A percentile compares a stretch with the other conserved stretches of the same genome.
These are phyloP conservation scores for Carabus problematicus DNA, from an alignment of 2,888 invertebrate species.

Conservation along the genomic window DNA sequence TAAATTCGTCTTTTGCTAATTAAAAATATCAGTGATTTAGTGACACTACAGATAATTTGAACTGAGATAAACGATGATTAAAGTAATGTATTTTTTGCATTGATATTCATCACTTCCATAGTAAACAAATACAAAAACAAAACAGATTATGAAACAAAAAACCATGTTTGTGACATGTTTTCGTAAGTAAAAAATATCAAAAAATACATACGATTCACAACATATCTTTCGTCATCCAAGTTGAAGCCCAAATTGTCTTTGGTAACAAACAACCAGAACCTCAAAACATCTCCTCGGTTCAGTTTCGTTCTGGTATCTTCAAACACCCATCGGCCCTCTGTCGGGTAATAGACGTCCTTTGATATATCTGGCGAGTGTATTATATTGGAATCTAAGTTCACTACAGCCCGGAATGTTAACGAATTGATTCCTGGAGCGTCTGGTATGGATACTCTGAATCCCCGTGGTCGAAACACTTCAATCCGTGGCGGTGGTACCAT, in stretches of 20 bases:
- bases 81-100: too few relatives aligned
- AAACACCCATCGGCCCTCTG: constrained; percentile 49
- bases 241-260: constrained; percentile 53
- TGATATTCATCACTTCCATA: too few relatives aligned
- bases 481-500: constrained; percentile 54
- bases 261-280: constrained; percentile 57
- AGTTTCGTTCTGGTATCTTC: constrained; percentile 50
- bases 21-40: too few relatives aligned
- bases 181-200: too few relatives aligned
- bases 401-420: constrained; percentile 60
- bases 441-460: constrained; percentile 58
- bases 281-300: constrained; percentile 53
- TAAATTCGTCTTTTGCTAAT: too few relatives aligned
- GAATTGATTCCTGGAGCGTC: constrained; percentile 55
- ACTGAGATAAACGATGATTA: too few relatives aligned
- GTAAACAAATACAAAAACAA: too few relatives aligned
- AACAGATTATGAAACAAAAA: too few relatives aligned
- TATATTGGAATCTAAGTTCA: constrained; percentile 54
- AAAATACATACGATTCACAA: constrained; percentile 45
- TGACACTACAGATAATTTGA: too few relatives aligned
- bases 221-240: constrained; percentile 49
- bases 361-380: constrained; percentile 53
- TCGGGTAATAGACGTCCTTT: constrained; percentile 49
- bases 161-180: too few relatives aligned
- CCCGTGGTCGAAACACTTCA: constrained; percentile 53